A percentile compares a stretch with the other conserved stretches of the same genome.
Evolutionary conservation across 2,113 vertebrate genomes (phyloP).

Genomic region (Pseudopipra pipra): DNA sequence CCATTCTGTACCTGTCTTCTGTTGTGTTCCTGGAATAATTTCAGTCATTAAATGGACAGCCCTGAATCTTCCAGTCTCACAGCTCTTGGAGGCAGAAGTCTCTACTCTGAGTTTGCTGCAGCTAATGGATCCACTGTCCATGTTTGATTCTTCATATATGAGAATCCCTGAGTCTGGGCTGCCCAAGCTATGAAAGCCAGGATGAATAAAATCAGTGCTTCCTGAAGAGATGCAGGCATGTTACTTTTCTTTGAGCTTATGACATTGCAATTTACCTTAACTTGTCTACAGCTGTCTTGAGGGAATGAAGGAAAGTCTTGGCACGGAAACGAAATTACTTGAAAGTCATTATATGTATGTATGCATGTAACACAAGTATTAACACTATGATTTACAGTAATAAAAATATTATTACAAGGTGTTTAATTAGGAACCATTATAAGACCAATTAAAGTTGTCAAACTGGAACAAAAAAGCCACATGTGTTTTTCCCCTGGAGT

Average conservation of each 20-base stretch:
- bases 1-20: background rate
- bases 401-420: background rate
- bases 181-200: background rate
- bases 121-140: background rate
- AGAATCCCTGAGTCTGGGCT: background rate
- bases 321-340: background rate
- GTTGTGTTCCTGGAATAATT: background rate
- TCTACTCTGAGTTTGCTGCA: background rate
- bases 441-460: slow-evolving; percentile 29
- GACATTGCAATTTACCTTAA: background rate
- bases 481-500: background rate
- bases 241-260: background rate
- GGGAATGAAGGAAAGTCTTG: background rate
- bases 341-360: background rate
- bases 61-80: background rate
- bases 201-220: background rate
- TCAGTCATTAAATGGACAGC: background rate
- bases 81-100: background rate
- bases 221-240: background rate
- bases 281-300: background rate
- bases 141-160: background rate
- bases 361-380: background rate
- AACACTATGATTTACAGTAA: slow-evolving; percentile 18
- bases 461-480: slow-evolving; percentile 4
- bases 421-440: slow-evolving; percentile 14